phyloP scores from a whole-genome alignment of 2,113 vertebrate species.

The Desmodus rotundus region DNA sequence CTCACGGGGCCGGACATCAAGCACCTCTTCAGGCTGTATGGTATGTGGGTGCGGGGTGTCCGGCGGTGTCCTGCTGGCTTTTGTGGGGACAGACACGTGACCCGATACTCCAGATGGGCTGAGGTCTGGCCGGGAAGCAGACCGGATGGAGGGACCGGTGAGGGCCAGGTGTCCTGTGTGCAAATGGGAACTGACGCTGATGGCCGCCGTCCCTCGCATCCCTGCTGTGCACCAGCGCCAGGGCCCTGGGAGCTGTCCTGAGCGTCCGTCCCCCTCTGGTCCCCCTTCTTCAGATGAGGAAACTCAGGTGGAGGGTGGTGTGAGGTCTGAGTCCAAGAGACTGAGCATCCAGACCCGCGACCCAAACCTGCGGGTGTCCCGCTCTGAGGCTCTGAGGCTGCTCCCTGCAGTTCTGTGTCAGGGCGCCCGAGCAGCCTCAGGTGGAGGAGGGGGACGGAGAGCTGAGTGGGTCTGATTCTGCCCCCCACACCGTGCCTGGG shows the following conservation, averaged over 20 bases:
- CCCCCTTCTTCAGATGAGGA: not conserved
- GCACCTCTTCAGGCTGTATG: slow-evolving; percentile 83
- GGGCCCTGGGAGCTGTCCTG: not conserved
- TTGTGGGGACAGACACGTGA: rapidly evolving
- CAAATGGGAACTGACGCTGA: rapidly evolving
- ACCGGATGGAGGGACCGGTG: not conserved
- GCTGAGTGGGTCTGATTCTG: no score
- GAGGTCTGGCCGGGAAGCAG: not conserved
- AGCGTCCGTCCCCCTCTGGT: no score
- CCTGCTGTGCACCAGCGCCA: rapidly evolving
- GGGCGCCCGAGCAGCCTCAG: rapidly evolving
- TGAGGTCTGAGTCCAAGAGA: not conserved
- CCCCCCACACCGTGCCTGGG: rapidly evolving
- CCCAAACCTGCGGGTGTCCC: no score
- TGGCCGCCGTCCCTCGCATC: rapidly evolving
- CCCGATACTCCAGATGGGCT: rapidly evolving
- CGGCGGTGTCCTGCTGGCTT: rapidly evolving
- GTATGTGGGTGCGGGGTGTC: slow-evolving; percentile 68
- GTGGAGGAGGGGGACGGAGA: rapidly evolving
- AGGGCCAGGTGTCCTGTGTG: rapidly evolving
- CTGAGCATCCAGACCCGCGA: not conserved
- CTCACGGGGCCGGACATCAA: slow-evolving; percentile 85
- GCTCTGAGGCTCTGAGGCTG: no score
- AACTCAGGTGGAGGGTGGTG: not conserved
- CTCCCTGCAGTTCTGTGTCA: no score